Conservation (phyloP, 2,113 vertebrate species). For the Penelope pileata region DNA sequence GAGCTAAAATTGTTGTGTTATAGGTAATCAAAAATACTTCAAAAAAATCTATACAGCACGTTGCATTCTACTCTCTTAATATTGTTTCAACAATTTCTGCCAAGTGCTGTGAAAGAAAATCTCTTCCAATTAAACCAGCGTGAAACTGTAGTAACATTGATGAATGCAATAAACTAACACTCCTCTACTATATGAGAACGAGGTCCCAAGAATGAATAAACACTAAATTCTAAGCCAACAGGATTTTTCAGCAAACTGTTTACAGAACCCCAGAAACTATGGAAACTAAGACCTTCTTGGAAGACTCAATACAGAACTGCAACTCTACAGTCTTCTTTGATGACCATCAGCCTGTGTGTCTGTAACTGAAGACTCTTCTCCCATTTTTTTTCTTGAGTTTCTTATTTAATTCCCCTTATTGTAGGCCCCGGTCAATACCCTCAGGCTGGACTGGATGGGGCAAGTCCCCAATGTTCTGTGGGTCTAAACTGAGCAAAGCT, state of each 20-base stretch:
- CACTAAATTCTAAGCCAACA: conserved; percentile 8
- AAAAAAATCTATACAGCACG: conserved; percentile 10
- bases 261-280: neutral
- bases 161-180: conserved; percentile 31
- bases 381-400: neutral
- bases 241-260: neutral
- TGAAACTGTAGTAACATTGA: conserved; percentile 19
- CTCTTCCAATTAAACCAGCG: conserved; percentile 39
- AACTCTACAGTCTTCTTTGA: neutral
- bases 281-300: neutral
- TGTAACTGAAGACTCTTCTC: neutral
- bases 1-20: conserved; percentile 31
- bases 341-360: neutral
- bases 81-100: conserved; percentile 16
- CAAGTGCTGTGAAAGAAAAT: conserved; percentile 34
- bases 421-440: neutral
- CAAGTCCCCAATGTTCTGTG: fast-evolving
- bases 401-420: neutral
- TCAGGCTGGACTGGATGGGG: neutral
- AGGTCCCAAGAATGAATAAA: neutral
- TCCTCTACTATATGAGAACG: neutral
- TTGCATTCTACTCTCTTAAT: conserved; percentile 23
- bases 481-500: neutral
- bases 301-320: neutral
- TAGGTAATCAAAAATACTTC: neutral